These are phyloP conservation scores for Drosophila busckii DNA, from an alignment of 1,140 invertebrate species.

Conservation along the genomic window DNA sequence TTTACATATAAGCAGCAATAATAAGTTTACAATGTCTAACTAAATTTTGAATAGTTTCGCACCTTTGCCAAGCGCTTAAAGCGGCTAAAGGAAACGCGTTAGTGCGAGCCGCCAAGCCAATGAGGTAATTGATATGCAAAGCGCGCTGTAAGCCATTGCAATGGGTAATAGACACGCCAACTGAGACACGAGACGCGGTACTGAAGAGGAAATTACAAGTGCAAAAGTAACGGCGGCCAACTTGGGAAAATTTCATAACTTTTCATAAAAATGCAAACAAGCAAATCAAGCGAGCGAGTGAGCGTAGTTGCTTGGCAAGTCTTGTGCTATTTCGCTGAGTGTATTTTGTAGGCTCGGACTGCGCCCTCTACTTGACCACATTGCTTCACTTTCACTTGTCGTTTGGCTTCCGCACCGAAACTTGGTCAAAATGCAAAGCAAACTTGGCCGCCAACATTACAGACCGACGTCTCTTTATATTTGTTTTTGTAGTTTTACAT, in stretches of 20 bases:
- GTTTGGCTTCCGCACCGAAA: slow-evolving; percentile 62
- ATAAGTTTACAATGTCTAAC: too few species aligned
- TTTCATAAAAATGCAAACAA: slow-evolving; percentile 33
- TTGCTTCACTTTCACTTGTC: slow-evolving; percentile 68
- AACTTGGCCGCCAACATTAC: slow-evolving; percentile 60
- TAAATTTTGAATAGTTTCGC: slow-evolving; percentile 19
- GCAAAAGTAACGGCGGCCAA: slow-evolving; percentile 32
- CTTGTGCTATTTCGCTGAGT: neutral
- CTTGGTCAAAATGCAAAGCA: slow-evolving; percentile 73
- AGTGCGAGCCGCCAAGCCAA: neutral
- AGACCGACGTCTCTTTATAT: slow-evolving; percentile 6
- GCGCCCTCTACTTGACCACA: slow-evolving; percentile 49
- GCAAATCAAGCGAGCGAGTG: neutral
- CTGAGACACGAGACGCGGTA: slow-evolving; percentile 8
- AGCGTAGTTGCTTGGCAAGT: slow-evolving; percentile 31
- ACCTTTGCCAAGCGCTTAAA: slow-evolving; percentile 12
- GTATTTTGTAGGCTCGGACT: slow-evolving; percentile 28
- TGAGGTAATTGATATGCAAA: slow-evolving; percentile 66
- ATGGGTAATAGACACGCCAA: slow-evolving; percentile 19
- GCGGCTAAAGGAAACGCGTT: slow-evolving; percentile 18
- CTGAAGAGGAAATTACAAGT: slow-evolving; percentile 44
- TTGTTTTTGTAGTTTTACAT: slow-evolving; percentile 32
- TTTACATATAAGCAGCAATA: too few species aligned
- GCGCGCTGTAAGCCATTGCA: slow-evolving; percentile 21
- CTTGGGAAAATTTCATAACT: slow-evolving; percentile 60